These are phyloP conservation scores for Bothrops jararaca DNA, from an alignment of 2,113 vertebrate species.

Conservation along the genomic window DNA sequence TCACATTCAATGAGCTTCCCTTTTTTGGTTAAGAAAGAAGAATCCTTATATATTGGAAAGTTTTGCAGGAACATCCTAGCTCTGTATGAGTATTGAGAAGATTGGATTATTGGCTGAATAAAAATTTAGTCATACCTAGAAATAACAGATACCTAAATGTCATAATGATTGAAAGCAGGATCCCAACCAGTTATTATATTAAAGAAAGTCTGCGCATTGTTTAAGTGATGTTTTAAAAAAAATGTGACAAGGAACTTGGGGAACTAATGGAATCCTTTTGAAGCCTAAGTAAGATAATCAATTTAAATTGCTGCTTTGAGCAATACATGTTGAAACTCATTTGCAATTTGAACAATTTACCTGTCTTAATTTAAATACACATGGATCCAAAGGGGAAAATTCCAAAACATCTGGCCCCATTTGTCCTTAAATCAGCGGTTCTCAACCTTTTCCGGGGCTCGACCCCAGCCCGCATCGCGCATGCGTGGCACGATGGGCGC, in stretches of 20 bases:
- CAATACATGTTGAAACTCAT: background rate
- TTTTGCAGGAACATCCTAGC: background rate
- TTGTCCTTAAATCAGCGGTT: too few relatives aligned
- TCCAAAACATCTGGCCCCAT: background rate
- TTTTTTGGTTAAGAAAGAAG: background rate
- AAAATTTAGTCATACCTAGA: background rate
- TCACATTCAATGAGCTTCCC: background rate
- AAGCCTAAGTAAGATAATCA: background rate
- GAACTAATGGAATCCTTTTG: background rate
- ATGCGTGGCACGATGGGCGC: too few relatives aligned
- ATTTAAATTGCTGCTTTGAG: background rate
- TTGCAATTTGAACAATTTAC: background rate
- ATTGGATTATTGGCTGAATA: constrained; percentile 26
- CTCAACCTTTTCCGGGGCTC: too few relatives aligned
- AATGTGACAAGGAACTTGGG: background rate
- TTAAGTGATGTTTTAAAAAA: constrained; percentile 4
- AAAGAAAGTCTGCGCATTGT: constrained; percentile 2
- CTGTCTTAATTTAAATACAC: background rate
- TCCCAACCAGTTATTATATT: background rate
- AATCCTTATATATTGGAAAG: background rate
- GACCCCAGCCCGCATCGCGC: too few relatives aligned
- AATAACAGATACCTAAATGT: background rate
- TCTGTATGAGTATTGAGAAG: background rate
- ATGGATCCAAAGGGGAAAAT: background rate
- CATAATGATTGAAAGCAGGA: background rate